Conservation (phyloP, 2,113 vertebrate genomes). For the Phaethornis superciliosus region DNA sequence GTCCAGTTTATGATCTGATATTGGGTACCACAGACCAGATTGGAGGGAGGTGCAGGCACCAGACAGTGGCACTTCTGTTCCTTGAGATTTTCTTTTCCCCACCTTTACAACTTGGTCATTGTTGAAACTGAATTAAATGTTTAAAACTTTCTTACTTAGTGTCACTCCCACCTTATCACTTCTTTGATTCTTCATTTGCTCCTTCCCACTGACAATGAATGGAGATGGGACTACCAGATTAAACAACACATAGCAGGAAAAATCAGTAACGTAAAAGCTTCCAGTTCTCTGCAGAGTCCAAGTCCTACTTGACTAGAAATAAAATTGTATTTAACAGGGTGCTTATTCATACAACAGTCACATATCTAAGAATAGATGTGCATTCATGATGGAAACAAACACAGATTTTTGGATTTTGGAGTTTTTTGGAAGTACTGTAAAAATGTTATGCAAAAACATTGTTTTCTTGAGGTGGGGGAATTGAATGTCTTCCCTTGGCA, state of each 20-base stretch:
- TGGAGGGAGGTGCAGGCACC: not conserved
- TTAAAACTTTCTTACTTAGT: not conserved
- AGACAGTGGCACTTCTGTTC: not conserved
- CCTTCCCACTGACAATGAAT: not conserved
- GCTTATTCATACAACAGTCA: not conserved
- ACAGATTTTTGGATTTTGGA: no score
- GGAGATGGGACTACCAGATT: not conserved
- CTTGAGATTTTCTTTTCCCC: not conserved
- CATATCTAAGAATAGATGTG: not conserved
- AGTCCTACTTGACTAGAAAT: not conserved
- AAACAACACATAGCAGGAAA: no score
- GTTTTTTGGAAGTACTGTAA: no score
- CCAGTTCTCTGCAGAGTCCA: no score
- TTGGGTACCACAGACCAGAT: not conserved
- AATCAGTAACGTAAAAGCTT: no score
- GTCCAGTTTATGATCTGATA: not conserved
- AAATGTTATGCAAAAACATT: no score
- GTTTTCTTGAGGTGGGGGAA: no score
- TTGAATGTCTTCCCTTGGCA: no score
- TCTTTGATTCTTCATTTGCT: not conserved
- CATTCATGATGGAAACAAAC: no score
- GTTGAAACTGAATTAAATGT: not conserved
- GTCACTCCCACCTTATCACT: not conserved
- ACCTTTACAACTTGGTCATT: not conserved
- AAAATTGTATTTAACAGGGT: not conserved